Base-by-base conservation (phyloP, 2,888 invertebrate genomes). In the Notodonta ziczac region DNA sequence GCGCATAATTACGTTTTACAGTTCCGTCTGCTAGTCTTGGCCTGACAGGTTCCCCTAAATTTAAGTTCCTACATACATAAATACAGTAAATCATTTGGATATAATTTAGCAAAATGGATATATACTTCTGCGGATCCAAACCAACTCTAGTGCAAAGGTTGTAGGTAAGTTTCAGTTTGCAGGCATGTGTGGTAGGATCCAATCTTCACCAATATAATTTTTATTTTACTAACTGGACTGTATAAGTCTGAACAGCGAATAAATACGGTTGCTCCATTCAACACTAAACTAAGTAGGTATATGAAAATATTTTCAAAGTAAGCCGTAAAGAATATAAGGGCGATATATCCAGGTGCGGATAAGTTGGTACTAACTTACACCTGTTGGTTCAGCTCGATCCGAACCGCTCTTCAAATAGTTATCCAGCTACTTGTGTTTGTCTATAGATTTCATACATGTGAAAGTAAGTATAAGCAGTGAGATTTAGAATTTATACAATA, bases 321-420 rank as follows among this genome's bases (percentile, higher is more conserved):
- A 58, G 72, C 69, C 61, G 66, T 65, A 61, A 72, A 76, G 72
- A 70, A 74, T 77, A 79, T 73, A 80, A 74, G 62, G 72, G 69
- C 68, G 70, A 78, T 80, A 83, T 81, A 76, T 75, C 78, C 85
- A 85, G 81, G 78, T 85, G 83, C 67, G 68, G 70, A 69, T 65
- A 69, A 79, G 71, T 72, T 68, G 57, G 40, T 59, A 76, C 74
- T 79, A 77, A 80, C 80, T 74, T 73, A 76, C 75, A 71, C 67
- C 65, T 78, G 75, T 73, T 74, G 73, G 76, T 63, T 66, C 63
- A 59, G 59, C 51, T 58, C 54, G 60, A 55, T 67, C 61, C 39
- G 56, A 59, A 52, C 52, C 32, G 32, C 13, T 68, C 65, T 63
- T 64, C 57, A 57, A 59, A 62, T 61, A 57, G 24, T 53, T 63